Conservation (phyloP, 2,113 vertebrate species). For the Hystrix brachyura region DNA sequence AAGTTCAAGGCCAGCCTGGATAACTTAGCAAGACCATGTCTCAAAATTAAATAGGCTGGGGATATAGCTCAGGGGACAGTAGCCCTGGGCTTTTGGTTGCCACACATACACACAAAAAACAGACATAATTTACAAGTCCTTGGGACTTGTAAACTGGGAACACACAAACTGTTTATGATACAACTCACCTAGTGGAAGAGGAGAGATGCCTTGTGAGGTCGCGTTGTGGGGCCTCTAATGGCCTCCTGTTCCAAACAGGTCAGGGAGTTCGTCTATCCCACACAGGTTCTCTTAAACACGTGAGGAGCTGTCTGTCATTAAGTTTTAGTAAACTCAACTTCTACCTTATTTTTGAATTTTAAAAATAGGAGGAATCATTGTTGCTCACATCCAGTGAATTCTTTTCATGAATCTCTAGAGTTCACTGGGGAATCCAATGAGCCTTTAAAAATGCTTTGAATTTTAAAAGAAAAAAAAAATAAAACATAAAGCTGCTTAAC, state of each 20-base stretch:
- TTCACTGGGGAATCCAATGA: background rate
- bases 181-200: background rate
- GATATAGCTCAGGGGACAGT: background rate
- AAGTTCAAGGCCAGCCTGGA: background rate
- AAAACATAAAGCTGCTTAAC: background rate
- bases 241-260: background rate
- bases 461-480: background rate
- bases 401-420: background rate
- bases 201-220: background rate
- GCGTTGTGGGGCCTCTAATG: no score
- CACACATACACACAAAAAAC: background rate
- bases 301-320: background rate
- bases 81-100: background rate
- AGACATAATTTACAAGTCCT: background rate
- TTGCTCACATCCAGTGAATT: background rate
- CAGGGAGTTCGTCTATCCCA: background rate
- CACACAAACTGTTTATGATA: background rate
- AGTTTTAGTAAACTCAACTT: background rate
- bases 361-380: background rate
- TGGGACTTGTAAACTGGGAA: no score
- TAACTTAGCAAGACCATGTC: no score
- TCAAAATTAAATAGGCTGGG: background rate
- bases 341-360: background rate
- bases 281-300: fast-evolving
- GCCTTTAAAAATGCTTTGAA: background rate